Evolutionary conservation across 2,113 vertebrate species (phyloP), one percentile per base, ranked within the genome.

Genomic region (Sula dactylatra): DNA sequence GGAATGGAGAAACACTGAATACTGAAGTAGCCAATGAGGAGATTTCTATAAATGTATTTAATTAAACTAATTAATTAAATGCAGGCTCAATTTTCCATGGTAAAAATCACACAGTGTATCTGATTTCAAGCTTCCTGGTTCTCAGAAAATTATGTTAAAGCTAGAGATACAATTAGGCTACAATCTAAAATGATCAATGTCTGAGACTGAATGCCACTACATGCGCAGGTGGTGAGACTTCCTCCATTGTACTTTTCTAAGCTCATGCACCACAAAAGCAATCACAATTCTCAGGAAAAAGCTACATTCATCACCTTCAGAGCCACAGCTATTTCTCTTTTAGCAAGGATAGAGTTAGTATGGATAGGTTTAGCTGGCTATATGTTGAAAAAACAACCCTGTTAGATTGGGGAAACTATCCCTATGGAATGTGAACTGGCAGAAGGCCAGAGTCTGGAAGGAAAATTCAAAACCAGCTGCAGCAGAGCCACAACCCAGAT

Each of bases 41-140:
- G 22, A 44, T 64, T 84, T 64, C 26, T 29, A 25, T 36, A 34
- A 2, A 24, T 47, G n/a, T 82, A 11, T 90, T 88, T 38, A 80
- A 55, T 44, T 49, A 49, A 58, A 42, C 6, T 72, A 2, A 76
- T 45, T 69, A 70, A 54, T 42, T 84, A 73, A 83, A 73, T 10
- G 4, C 8, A 73, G 4, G 5, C 0, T 56, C 1, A 7, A 18
- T 56, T 69, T 71, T 49, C 55, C 0, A 21, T 24, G 7, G 24
- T 6, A 87, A 84, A 83, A 61, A 21, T 73, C 34, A 40, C 8
- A 40, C 16, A 2, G 3, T 55, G 7, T 18, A 31, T 65, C 18
- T 34, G 12, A 87, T 79, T 82, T 88, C 55, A 93, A 45, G 12
- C 9, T 45, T 79, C 16, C 44, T 61, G 4, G 4, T 36, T 73